phyloP scores from a whole-genome alignment of 1,140 invertebrate genomes.

The Cherax quadricarinatus region DNA sequence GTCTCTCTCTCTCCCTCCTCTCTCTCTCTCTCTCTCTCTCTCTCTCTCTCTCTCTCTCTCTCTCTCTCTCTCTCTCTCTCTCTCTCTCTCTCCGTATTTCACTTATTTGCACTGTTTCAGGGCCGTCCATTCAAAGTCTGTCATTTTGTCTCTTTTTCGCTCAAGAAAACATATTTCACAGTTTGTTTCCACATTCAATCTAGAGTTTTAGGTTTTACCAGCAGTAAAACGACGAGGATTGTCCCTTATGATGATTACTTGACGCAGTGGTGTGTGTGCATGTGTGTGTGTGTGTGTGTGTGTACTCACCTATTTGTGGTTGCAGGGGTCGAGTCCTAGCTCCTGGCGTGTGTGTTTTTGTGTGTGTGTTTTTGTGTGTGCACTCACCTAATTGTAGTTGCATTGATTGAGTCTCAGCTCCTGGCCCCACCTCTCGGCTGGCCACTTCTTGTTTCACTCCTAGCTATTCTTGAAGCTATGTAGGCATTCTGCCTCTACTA shows the following conservation, averaged over 20 bases:
- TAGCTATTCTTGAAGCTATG: background rate
- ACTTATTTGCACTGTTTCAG: background rate
- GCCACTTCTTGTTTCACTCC: background rate
- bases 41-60: background rate
- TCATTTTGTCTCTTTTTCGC: slow-evolving; percentile 19
- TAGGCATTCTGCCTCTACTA: no score
- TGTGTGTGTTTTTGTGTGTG: no score
- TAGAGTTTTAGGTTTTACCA: background rate
- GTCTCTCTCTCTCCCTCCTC: background rate
- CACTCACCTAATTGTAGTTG: no score
- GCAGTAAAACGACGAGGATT: no score
- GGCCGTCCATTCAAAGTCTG: background rate
- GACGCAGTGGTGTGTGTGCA: no score
- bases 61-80: background rate
- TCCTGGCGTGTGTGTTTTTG: no score
- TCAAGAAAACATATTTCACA: background rate
- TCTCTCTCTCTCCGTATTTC: background rate
- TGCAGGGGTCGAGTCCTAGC: no score
- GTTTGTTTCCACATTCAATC: background rate
- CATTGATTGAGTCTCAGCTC: no score
- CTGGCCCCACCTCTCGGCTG: background rate
- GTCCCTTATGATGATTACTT: background rate
- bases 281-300: no score
- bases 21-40: slow-evolving; percentile 5
- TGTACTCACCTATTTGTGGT: no score